Base-by-base conservation (phyloP, 2,113 vertebrate genomes). In the Alligator mississippiensis region DNA sequence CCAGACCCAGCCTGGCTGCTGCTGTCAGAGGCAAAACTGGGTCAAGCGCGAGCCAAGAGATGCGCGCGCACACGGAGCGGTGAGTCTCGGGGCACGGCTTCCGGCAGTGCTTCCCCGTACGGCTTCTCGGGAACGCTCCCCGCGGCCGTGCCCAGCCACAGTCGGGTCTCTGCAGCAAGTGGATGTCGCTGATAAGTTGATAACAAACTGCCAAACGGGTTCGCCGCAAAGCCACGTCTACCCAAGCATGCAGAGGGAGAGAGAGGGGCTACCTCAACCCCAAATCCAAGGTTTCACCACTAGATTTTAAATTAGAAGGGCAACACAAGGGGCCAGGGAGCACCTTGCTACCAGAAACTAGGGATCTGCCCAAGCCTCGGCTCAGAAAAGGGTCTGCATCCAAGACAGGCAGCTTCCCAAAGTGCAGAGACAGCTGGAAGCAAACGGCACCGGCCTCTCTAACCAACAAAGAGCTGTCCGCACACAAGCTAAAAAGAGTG, bases 81-180 rank as follows among this genome's bases (percentile, higher is more conserved):
- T 62, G 93, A 95, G 95, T 92, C 76, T 34, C 81, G 75, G 91
- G 81, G 94, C 84, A 96, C 93, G 93, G 90, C 93, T 95, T 74
- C 90, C 83, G 88, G 75, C 83, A 83, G 30, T 86, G 85, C 68
- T 90, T 96, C 87, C 88, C 30, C 28, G 60, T 21, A 94, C 83
- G 58, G 63, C 19, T 92, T 9, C 68, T 77, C 18, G 30, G 30
- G 90, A 57, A 47, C 47, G 8, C 47, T 47, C 47, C 47, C 47
- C 47, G 9, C 47, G 47, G 47, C 47, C 47, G 9, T 47, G 47
- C 47, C 47, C 47, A 47, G 47, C 47, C 47, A 47, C 47, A 47
- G 47, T 47, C 47, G 82, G 84, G 38, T 38, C 90, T 89, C 61
- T 30, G 17, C 86, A 70, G 61, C 28, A 77, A 57, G 80, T 90